Evolutionary conservation across 2,113 vertebrate genomes (phyloP).

Genomic region (Psilopsiagon aymara): DNA sequence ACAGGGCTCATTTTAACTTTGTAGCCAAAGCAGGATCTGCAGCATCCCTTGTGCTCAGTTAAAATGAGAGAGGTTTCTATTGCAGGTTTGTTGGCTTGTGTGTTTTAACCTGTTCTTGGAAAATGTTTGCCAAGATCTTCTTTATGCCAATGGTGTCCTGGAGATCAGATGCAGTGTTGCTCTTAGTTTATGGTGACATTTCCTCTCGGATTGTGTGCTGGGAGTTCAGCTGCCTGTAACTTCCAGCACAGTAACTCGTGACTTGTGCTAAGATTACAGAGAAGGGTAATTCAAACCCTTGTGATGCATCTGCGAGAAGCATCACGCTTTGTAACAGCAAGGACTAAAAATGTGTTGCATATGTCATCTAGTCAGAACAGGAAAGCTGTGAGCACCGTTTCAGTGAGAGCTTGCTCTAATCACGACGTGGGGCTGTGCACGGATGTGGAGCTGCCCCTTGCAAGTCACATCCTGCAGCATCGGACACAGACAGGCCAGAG

Average conservation of each 20-base stretch:
- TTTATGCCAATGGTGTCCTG: background rate
- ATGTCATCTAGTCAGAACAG: background rate
- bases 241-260: background rate
- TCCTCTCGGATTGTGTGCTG: background rate
- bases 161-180: background rate
- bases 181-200: background rate
- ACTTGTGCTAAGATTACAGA: background rate
- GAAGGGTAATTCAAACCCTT: background rate
- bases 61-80: background rate
- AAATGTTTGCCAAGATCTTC: background rate
- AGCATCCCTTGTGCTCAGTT: background rate
- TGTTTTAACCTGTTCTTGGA: background rate
- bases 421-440: rapidly evolving
- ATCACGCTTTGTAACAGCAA: background rate
- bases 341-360: background rate
- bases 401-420: rapidly evolving
- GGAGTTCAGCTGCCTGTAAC: background rate
- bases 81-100: background rate
- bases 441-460: background rate
- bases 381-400: background rate
- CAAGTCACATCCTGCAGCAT: background rate
- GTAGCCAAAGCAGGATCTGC: background rate
- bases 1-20: background rate
- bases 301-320: background rate
- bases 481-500: background rate